These are phyloP conservation scores for Drosophila malerkotliana DNA, from an alignment of 1,140 invertebrate species.

Conservation along the genomic window DNA sequence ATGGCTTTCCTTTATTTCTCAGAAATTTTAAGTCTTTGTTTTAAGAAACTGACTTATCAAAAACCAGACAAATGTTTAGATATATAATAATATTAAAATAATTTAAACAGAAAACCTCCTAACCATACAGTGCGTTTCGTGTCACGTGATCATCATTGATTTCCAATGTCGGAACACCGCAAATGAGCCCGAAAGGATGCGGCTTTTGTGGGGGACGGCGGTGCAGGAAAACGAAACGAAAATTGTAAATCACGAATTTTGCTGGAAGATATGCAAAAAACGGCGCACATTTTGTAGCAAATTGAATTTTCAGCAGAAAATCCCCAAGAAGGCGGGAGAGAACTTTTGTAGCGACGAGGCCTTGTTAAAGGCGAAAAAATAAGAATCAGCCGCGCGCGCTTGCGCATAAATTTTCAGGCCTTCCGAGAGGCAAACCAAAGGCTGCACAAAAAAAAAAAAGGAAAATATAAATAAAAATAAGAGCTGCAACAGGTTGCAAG, in stretches of 20 bases:
- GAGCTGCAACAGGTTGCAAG: constrained; percentile 56
- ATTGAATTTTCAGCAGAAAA: constrained; percentile 83
- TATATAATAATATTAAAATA: not conserved
- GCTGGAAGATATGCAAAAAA: constrained; percentile 82
- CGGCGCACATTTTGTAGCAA: constrained; percentile 82
- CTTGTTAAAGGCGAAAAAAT: constrained; percentile 83
- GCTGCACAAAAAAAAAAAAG: constrained; percentile 56
- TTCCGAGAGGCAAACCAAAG: constrained; percentile 15
- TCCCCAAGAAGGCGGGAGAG: constrained; percentile 26
- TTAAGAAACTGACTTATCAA: too few relatives aligned
- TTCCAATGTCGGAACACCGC: constrained; percentile 21
- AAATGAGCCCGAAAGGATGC: constrained; percentile 65
- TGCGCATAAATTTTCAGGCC: constrained; percentile 76
- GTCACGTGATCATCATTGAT: constrained; percentile 28
- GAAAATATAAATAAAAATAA: constrained; percentile 54
- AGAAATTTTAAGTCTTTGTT: too few relatives aligned
- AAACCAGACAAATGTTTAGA: not conserved
- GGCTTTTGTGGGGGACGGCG: constrained; percentile 30
- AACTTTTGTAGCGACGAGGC: constrained; percentile 38
- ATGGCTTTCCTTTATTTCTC: too few relatives aligned
- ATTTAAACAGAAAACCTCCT: not conserved
- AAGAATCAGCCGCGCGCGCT: constrained; percentile 78
- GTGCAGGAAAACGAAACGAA: constrained; percentile 74
- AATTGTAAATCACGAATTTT: constrained; percentile 84
- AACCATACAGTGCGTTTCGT: constrained; percentile 4